Evolutionary conservation across 1,140 invertebrate species (phyloP).

Genomic region (Babylonia areolata): DNA sequence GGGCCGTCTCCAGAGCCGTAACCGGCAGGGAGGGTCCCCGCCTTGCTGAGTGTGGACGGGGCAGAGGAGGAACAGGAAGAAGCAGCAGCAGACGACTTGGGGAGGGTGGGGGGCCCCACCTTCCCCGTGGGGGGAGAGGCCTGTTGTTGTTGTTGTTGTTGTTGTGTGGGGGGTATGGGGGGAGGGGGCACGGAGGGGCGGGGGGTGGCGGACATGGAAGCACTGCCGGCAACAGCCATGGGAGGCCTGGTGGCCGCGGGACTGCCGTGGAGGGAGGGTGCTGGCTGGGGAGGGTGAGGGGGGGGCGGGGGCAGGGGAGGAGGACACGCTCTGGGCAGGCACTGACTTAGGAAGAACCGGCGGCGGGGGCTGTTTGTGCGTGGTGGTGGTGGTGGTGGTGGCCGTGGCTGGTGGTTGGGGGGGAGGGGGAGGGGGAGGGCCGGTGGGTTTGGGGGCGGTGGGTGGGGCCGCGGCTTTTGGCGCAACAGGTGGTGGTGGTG

Average conservation of each 20-base stretch:
- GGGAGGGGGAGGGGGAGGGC: constrained; percentile 39
- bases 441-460: constrained; percentile 35
- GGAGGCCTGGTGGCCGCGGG: not conserved
- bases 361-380: constrained; percentile 36
- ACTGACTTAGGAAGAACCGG: constrained; percentile 26
- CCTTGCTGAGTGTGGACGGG: constrained; percentile 22
- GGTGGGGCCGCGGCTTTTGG: constrained; percentile 29
- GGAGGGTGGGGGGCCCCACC: constrained; percentile 40
- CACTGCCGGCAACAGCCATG: not conserved
- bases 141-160: no score
- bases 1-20: not conserved
- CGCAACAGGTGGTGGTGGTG: not conserved
- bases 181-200: constrained; percentile 7
- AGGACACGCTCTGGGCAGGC: constrained; percentile 2
- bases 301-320: not conserved
- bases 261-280: not conserved
- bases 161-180: not conserved
- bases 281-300: not conserved
- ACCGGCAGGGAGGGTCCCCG: not conserved
- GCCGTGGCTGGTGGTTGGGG: constrained; percentile 9
- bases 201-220: not conserved
- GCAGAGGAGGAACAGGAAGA: constrained; percentile 17
- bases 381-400: constrained; percentile 38
- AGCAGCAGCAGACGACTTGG: constrained; percentile 37
- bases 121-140: constrained; percentile 39